Percentiles rank a stretch among this genome's conserved stretches.
phyloP scores from a whole-genome alignment of 2,113 vertebrate genomes.

The Apteryx mantelli region DNA sequence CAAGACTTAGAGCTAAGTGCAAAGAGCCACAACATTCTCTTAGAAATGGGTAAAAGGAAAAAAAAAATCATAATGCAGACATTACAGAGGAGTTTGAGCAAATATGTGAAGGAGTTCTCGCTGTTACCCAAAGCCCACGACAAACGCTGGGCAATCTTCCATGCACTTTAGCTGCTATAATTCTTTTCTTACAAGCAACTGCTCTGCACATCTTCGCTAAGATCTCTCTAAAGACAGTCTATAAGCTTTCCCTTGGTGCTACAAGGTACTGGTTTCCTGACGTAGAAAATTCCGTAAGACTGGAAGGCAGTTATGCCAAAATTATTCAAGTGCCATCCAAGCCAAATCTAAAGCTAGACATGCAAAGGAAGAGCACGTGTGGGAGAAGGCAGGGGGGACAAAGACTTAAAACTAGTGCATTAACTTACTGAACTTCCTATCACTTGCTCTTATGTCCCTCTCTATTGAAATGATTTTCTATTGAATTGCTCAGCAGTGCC shows the following conservation, averaged over 20 bases:
- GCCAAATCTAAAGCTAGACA: background rate
- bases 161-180: background rate
- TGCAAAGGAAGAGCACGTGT: background rate
- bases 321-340: background rate
- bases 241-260: background rate
- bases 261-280: background rate
- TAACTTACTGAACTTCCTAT: slow-evolving; percentile 51
- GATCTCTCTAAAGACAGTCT: background rate
- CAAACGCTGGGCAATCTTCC: background rate
- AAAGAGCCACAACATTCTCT: background rate
- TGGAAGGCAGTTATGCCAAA: background rate
- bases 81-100: background rate
- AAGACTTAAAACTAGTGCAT: background rate
- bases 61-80: background rate
- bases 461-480: slow-evolving; percentile 68
- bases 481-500: slow-evolving; percentile 71
- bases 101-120: background rate
- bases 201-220: background rate
- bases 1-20: background rate
- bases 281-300: background rate
- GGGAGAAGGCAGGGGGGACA: background rate
- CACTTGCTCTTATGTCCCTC: background rate
- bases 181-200: background rate
- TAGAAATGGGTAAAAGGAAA: background rate
- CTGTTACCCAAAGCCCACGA: background rate